Percentiles rank a stretch among this genome's conserved stretches.
Evolutionary conservation across 2,797 vertebrate species (phyloP).

Genomic region (Poeciliopsis presidionis): DNA sequence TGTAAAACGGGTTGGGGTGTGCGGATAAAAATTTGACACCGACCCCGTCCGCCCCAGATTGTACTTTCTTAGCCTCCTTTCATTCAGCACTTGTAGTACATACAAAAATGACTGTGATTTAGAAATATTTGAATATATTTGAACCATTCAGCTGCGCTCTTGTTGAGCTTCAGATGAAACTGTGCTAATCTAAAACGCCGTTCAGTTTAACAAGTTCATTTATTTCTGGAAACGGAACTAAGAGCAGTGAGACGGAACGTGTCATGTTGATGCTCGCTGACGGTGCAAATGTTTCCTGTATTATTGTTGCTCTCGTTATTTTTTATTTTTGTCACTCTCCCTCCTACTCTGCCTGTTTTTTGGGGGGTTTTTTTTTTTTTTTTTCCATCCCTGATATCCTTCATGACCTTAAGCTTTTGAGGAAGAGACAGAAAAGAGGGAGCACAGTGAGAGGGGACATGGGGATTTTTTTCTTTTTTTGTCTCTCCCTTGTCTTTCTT

Average conservation of each 20-base stretch:
- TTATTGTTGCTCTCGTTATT: not conserved
- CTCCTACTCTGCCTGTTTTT: constrained; percentile 22
- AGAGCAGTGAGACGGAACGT: constrained; percentile 16
- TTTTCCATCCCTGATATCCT: constrained; percentile 30
- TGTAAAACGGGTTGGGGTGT: constrained; percentile 28
- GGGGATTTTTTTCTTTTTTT: constrained; percentile 43
- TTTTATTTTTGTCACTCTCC: constrained; percentile 11
- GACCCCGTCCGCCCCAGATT: not conserved
- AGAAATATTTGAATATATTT: not conserved
- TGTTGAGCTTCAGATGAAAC: constrained; percentile 2
- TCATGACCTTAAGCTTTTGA: constrained; percentile 59
- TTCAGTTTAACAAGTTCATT: constrained; percentile 46
- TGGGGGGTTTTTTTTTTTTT: not conserved
- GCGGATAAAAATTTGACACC: constrained; percentile 14
- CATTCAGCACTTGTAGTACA: not conserved
- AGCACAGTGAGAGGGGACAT: constrained; percentile 35
- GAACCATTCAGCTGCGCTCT: not conserved
- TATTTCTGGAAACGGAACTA: constrained; percentile 49
- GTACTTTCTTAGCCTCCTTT: not conserved
- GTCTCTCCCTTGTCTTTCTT: constrained; percentile 25
- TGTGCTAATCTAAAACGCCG: not conserved
- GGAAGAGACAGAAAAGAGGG: constrained; percentile 19
- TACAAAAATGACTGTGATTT: not conserved
- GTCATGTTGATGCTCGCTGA: constrained; percentile 18
- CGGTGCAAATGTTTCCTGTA: constrained; percentile 24